Evolutionary conservation across 1,140 invertebrate species (phyloP).

Genomic region (Orchesella cincta): DNA sequence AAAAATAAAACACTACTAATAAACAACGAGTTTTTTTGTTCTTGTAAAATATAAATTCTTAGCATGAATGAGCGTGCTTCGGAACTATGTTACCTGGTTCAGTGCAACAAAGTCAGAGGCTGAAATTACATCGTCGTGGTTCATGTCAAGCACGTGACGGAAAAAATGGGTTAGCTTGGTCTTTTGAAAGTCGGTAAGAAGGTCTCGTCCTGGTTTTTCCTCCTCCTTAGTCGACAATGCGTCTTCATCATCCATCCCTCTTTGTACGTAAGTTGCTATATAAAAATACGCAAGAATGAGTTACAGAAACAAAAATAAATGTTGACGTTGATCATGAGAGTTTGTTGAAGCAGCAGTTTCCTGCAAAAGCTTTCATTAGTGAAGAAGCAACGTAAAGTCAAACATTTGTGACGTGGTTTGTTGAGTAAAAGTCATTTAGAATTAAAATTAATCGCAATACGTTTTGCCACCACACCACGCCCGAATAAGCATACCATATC

Average conservation of each 20-base stretch:
- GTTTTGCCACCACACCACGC: no score
- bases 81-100: no score
- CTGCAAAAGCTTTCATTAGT: no score
- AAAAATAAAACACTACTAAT: no score
- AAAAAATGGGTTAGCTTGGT: constrained; percentile 72
- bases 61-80: no score
- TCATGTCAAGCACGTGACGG: constrained; percentile 67
- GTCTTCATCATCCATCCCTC: constrained; percentile 34
- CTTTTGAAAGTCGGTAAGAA: constrained; percentile 64
- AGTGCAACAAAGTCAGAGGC: constrained; percentile 70
- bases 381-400: no score
- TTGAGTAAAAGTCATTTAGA: no score
- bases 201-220: constrained; percentile 55
- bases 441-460: no score
- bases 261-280: constrained; percentile 43
- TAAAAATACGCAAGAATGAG: neutral
- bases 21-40: no score
- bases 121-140: constrained; percentile 68
- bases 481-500: no score
- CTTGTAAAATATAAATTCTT: no score
- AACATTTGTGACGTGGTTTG: no score
- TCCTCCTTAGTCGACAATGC: neutral
- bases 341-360: neutral
- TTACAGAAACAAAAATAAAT: neutral
- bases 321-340: neutral